Base-by-base conservation (phyloP, 2,888 invertebrate genomes). In the Euzetes globulus region DNA sequence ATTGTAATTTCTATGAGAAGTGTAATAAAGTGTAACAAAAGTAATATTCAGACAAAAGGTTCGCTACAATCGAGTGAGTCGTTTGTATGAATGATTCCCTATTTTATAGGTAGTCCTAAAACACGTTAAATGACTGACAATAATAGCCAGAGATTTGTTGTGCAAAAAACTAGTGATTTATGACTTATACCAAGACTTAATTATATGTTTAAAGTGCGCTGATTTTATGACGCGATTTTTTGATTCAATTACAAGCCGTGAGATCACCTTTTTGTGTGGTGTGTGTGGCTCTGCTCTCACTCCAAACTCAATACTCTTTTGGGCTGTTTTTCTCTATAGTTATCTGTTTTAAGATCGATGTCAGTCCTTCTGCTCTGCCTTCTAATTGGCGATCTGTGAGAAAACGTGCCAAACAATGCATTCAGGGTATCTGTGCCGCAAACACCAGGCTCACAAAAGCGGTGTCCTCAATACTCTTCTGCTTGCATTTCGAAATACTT, bases 321-420 rank as follows among this genome's bases (percentile, higher is more conserved):
- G 19, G 19, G 50, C 19, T 19, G 50, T 22, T 55, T 22, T 55
- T 13, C 22, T 55, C 19, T n/a, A 1, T 55, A 41, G 22, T 55
- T 55, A 55, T 55, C 55, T 22, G 55, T 55, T 41, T 11, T 19
- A 55, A 55, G 55, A 55, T 55, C 55, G 55, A 55, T 55, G 55
- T 55, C 55, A 55, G 55, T 55, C 55, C 55, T 55, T 55, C 55
- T 55, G 55, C 55, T 50, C 50, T 50, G 50, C 50, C 50, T 19
- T n/a, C 50, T 50, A 50, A 55, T 22, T 55, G 13, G 55, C 25
- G 50, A 55, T 25, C 19, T 55, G 55, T 55, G 55, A 55, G 55
- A 55, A 55, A 55, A 55, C 55, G 55, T 55, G 55, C 55, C 55
- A 55, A 55, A 55, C 55, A 55, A 55, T 55, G 55, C 25, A 55